phyloP scores from a whole-genome alignment of 1,140 invertebrate genomes.

The Lepidurus apus region DNA sequence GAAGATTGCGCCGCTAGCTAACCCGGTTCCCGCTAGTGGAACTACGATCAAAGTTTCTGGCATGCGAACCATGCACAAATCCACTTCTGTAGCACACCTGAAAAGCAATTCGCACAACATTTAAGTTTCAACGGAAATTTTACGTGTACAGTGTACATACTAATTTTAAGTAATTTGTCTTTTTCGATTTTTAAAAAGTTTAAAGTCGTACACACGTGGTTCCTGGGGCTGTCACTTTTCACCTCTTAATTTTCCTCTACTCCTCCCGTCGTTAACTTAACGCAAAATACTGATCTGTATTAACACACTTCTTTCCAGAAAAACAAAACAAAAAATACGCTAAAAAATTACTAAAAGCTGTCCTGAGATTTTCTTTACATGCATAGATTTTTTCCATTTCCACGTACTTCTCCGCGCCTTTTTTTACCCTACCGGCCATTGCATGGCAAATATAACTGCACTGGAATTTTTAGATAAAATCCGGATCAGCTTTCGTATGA shows the following conservation, averaged over 20 bases:
- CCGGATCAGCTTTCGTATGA: constrained; percentile 21
- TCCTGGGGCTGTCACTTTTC: background rate
- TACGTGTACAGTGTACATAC: background rate
- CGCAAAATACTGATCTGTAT: background rate
- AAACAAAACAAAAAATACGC: background rate
- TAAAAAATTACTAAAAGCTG: background rate
- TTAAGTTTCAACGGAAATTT: background rate
- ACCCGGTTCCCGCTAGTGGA: background rate
- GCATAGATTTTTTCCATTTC: background rate
- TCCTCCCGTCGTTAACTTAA: too few species aligned
- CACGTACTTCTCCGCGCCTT: background rate
- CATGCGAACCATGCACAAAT: background rate
- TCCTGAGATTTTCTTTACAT: background rate
- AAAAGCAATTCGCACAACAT: background rate
- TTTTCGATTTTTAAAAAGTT: background rate
- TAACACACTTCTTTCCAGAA: background rate
- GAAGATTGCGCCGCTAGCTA: background rate
- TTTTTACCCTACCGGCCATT: background rate
- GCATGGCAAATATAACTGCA: background rate
- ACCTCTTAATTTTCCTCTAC: too few species aligned
- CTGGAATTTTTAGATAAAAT: constrained; percentile 15
- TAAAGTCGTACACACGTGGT: background rate
- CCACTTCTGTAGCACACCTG: background rate
- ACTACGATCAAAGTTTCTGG: background rate
- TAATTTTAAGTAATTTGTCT: background rate